Conservation (phyloP, 2,888 invertebrate species). For the Nowickia ferox region DNA sequence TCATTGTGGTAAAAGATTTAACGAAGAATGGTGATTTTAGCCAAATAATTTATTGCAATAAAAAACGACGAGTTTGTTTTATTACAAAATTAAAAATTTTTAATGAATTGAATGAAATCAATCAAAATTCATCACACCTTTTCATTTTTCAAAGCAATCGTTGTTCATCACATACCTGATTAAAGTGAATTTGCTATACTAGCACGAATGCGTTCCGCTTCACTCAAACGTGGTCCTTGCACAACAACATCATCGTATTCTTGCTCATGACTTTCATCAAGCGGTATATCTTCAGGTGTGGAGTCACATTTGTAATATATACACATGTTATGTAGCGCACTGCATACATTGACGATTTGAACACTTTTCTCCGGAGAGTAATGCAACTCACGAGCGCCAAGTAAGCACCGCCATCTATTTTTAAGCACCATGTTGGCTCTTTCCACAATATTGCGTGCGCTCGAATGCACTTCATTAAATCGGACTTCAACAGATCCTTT, state of each 20-base stretch:
- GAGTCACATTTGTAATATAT: background rate
- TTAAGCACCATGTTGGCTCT: background rate
- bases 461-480: constrained; percentile 16
- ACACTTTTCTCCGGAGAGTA: too few relatives aligned
- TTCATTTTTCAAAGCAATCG: constrained; percentile 8
- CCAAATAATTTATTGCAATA: background rate
- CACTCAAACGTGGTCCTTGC: too few relatives aligned
- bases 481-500: background rate
- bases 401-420: constrained; percentile 2
- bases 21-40: too few relatives aligned
- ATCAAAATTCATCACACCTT: background rate
- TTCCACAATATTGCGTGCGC: background rate
- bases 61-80: constrained; percentile 2
- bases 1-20: background rate
- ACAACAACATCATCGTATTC: too few relatives aligned
- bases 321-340: constrained; percentile 18
- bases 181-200: background rate
- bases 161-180: constrained; percentile 1
- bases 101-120: constrained; percentile 11
- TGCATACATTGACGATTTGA: background rate
- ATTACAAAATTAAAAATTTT: constrained; percentile 8
- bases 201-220: too few relatives aligned
- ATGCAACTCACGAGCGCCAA: too few relatives aligned
- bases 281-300: constrained; percentile 7
- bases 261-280: too few relatives aligned